Evolutionary conservation across 1,140 invertebrate genomes (phyloP).

Genomic region (Caerostris darwini): DNA sequence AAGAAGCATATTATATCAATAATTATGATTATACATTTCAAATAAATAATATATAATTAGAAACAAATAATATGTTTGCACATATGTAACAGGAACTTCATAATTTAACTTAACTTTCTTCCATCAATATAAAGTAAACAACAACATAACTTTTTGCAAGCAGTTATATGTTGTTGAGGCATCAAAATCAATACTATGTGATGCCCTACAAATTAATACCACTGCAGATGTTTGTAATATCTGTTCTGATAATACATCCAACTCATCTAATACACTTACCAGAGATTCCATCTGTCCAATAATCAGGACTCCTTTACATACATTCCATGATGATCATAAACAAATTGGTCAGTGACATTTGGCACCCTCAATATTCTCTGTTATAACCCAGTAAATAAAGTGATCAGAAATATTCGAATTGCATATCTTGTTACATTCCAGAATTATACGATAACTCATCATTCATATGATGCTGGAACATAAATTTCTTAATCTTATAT

Average conservation of each 20-base stretch:
- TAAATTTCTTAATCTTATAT: too few relatives aligned
- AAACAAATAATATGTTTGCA: too few relatives aligned
- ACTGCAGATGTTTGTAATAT: background rate
- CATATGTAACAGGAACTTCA: too few relatives aligned
- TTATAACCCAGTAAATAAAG: background rate
- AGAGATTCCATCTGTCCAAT: background rate
- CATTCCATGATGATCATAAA: background rate
- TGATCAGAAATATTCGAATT: background rate
- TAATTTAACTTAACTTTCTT: too few relatives aligned
- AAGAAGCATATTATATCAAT: too few relatives aligned
- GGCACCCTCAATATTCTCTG: background rate
- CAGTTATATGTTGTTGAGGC: background rate
- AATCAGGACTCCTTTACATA: background rate
- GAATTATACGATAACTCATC: background rate
- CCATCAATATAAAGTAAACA: too few relatives aligned
- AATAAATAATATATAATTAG: too few relatives aligned
- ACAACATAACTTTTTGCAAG: too few relatives aligned
- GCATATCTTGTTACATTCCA: background rate
- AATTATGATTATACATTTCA: too few relatives aligned
- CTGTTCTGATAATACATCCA: background rate
- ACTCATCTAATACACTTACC: background rate
- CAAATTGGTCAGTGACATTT: background rate
- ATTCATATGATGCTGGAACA: background rate
- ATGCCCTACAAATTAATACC: background rate
- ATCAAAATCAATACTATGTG: background rate